phyloP scores from a whole-genome alignment of 2,113 vertebrate genomes.

The Diphyllodes magnificus region DNA sequence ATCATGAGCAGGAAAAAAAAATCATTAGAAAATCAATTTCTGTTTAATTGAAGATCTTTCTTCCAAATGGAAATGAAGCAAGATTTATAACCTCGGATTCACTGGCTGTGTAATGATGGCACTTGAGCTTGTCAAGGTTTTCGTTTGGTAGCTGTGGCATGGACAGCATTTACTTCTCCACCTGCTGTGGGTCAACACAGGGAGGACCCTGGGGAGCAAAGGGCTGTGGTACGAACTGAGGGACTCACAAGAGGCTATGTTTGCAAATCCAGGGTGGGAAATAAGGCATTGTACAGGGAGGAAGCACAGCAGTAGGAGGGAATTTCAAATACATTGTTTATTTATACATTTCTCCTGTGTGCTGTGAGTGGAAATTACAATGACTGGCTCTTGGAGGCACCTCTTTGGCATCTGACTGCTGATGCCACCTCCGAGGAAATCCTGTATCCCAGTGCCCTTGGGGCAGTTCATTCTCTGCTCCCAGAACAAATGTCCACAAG shows the following conservation, averaged over 20 bases:
- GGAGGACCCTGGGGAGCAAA: background rate
- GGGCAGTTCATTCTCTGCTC: background rate
- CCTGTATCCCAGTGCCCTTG: background rate
- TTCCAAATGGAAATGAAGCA: slow-evolving; percentile 60
- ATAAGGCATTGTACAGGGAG: background rate
- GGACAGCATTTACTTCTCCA: background rate
- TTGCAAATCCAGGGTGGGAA: background rate
- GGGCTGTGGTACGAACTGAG: fast-evolving
- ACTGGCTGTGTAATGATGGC: slow-evolving; percentile 1
- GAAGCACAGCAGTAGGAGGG: background rate
- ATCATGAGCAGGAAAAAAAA: slow-evolving; percentile 34
- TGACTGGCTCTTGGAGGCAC: background rate
- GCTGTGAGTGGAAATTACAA: background rate
- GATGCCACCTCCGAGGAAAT: background rate
- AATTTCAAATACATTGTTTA: background rate
- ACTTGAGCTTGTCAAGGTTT: slow-evolving; percentile 25
- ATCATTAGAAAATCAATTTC: slow-evolving; percentile 77
- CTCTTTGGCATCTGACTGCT: background rate
- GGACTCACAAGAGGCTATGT: background rate
- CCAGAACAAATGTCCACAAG: background rate
- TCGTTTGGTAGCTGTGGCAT: background rate
- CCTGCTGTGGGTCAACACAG: background rate
- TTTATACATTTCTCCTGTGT: background rate
- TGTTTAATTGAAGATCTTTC: slow-evolving; percentile 74
- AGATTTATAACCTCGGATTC: slow-evolving; percentile 60